These are phyloP conservation scores for Anodontia alba DNA, from an alignment of 2,888 invertebrate species.

Conservation along the genomic window DNA sequence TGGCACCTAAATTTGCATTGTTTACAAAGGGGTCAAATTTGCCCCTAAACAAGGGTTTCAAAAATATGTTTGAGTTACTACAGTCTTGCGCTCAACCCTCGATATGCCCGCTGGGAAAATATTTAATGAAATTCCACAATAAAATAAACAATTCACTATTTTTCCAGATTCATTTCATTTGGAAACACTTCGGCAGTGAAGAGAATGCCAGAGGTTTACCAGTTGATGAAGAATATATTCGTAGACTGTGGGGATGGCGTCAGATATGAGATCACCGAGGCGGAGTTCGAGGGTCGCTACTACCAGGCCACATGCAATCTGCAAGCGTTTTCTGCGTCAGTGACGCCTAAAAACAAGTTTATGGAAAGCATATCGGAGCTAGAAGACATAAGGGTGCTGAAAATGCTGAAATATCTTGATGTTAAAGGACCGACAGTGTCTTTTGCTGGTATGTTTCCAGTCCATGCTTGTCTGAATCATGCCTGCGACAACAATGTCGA, in stretches of 20 bases:
- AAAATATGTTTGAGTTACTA: too few relatives aligned
- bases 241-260: conserved; percentile 70
- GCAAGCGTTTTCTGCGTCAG: conserved; percentile 73
- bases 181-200: conserved; percentile 69
- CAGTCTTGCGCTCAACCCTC: too few relatives aligned
- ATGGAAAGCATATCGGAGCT: conserved; percentile 58
- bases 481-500: conserved; percentile 79
- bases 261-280: conserved; percentile 72
- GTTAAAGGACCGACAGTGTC: conserved; percentile 67
- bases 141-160: too few relatives aligned
- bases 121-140: too few relatives aligned
- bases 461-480: conserved; percentile 81
- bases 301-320: conserved; percentile 81
- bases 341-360: conserved; percentile 74
- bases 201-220: conserved; percentile 70
- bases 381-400: conserved; percentile 64
- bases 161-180: conserved; percentile 77
- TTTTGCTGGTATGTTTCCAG: conserved; percentile 78
- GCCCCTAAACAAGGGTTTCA: too few relatives aligned
- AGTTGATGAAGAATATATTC: conserved; percentile 71
- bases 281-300: conserved; percentile 78
- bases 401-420: conserved; percentile 65
- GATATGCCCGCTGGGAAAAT: too few relatives aligned
- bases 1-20: too few relatives aligned
- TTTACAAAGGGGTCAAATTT: too few relatives aligned